Evolutionary conservation across 2,113 vertebrate genomes (phyloP).

Genomic region (Oreochromis tanganicae): DNA sequence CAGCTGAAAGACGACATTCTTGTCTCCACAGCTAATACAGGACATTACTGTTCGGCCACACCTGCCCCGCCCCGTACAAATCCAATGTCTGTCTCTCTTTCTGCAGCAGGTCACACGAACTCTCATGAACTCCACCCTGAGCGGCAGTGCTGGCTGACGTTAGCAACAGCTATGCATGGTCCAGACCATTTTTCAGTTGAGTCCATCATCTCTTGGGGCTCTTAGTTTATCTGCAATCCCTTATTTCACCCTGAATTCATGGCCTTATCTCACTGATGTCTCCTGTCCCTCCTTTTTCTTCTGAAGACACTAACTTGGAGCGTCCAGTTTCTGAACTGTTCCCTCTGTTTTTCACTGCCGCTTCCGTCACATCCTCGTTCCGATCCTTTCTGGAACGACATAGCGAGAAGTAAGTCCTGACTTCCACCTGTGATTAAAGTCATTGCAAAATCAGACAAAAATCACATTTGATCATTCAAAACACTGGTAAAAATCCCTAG

Average conservation of each 20-base stretch:
- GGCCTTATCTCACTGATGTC: neutral
- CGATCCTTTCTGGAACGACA: neutral
- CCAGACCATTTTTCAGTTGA: neutral
- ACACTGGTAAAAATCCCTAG: neutral
- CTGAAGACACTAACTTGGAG: neutral
- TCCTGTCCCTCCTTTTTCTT: neutral
- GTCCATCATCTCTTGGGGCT: neutral
- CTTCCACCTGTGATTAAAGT: neutral
- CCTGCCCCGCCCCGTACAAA: slow-evolving; percentile 43
- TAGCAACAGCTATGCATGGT: neutral
- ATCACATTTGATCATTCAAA: neutral
- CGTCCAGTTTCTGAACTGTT: neutral
- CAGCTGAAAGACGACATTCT: slow-evolving; percentile 54
- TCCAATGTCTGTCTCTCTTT: slow-evolving; percentile 30
- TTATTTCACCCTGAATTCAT: neutral
- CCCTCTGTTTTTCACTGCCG: neutral
- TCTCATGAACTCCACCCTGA: slow-evolving; percentile 4
- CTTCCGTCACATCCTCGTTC: neutral
- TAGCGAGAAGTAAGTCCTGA: neutral
- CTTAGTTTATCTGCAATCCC: neutral
- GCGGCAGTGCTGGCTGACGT: neutral
- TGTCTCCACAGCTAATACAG: slow-evolving; percentile 30
- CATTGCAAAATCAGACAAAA: neutral
- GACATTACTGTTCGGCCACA: slow-evolving; percentile 46
- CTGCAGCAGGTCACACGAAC: slow-evolving; percentile 37